These are phyloP conservation scores for Trichomalopsis sarcophagae DNA, from an alignment of 1,140 invertebrate genomes.

Conservation along the genomic window DNA sequence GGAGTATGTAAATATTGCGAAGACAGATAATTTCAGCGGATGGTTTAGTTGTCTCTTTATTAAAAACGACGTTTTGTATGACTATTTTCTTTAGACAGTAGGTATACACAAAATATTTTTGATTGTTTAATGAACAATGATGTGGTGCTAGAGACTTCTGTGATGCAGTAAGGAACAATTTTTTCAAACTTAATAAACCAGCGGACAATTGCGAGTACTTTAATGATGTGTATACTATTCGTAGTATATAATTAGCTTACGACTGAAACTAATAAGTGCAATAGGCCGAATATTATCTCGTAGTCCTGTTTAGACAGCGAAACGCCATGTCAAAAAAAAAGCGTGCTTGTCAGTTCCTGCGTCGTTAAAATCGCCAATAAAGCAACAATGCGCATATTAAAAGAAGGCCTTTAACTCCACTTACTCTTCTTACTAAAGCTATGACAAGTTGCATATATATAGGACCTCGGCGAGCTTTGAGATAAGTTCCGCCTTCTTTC, in stretches of 20 bases:
- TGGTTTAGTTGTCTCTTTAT: background rate
- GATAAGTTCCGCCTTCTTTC: conserved; percentile 58
- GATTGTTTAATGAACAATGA: background rate
- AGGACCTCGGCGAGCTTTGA: conserved; percentile 57
- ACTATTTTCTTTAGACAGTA: background rate
- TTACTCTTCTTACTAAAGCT: conserved; percentile 45
- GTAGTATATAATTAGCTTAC: background rate
- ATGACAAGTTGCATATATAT: conserved; percentile 49
- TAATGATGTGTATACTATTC: background rate
- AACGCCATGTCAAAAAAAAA: background rate
- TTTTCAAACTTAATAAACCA: background rate
- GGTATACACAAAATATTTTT: background rate
- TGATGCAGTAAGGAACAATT: background rate
- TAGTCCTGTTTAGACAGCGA: conserved; percentile 9
- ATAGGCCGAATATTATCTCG: background rate
- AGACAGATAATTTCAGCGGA: background rate
- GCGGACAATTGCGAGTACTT: background rate
- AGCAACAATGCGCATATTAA: conserved; percentile 57
- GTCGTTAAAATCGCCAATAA: conserved; percentile 58
- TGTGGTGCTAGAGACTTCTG: background rate
- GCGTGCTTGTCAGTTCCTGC: background rate
- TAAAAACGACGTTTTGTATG: background rate
- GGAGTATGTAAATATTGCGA: background rate
- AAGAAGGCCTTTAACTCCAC: conserved; percentile 49
- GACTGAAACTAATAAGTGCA: background rate